phyloP scores from a whole-genome alignment of 2,797 vertebrate species.

The Anabas testudineus region DNA sequence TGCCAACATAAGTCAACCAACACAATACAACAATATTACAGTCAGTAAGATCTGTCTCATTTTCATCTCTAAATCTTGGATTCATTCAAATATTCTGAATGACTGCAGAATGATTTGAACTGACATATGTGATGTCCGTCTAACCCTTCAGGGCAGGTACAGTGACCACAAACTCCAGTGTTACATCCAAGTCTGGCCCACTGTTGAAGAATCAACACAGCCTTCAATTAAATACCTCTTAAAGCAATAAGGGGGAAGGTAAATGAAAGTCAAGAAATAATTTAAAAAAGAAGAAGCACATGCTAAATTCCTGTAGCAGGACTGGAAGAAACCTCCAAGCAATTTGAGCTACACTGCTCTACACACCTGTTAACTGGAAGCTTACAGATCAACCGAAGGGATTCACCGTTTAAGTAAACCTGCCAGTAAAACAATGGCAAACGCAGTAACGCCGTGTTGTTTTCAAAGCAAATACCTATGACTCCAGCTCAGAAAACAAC shows the following conservation, averaged over 20 bases:
- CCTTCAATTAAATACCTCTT: background rate
- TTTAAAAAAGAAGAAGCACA: background rate
- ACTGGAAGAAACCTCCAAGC: too few species aligned
- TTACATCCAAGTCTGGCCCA: background rate
- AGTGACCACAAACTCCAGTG: background rate
- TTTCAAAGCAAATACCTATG: background rate
- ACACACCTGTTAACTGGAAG: slow-evolving; percentile 26
- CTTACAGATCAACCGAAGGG: too few species aligned
- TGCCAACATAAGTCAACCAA: background rate
- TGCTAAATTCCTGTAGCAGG: too few species aligned
- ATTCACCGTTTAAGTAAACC: slow-evolving; percentile 5
- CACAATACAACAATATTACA: background rate
- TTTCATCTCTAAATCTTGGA: background rate
- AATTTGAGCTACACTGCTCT: background rate
- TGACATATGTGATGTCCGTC: background rate
- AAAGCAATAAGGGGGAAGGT: background rate
- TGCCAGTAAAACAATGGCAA: slow-evolving; percentile 2
- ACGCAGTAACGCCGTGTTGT: background rate
- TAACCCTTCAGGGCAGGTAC: background rate
- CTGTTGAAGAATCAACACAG: background rate
- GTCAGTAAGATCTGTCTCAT: background rate
- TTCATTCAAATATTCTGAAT: background rate
- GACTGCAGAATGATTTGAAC: background rate
- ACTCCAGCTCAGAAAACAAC: background rate
- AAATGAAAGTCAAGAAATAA: background rate